Evolutionary conservation across 2,888 invertebrate species (phyloP).

Genomic region (Eugnorisma glareosa): DNA sequence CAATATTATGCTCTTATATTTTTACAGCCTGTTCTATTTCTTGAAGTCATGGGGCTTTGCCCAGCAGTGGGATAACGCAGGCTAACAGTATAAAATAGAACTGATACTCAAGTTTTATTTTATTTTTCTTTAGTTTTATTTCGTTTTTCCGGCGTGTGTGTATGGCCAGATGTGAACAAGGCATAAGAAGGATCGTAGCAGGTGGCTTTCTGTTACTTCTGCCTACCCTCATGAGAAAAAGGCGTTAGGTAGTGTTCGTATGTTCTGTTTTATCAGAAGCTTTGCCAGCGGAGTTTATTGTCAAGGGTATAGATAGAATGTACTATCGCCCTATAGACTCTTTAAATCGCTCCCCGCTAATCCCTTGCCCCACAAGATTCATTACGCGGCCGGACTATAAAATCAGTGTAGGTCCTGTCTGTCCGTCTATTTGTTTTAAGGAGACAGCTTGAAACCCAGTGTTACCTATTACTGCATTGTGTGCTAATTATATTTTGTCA

Average conservation of each 20-base stretch:
- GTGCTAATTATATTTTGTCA: constrained; percentile 70
- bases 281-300: neutral
- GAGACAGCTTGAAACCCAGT: constrained; percentile 56
- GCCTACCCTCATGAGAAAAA: neutral
- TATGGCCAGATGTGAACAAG: neutral
- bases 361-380: constrained; percentile 52
- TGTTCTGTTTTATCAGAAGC: neutral
- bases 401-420: constrained; percentile 68
- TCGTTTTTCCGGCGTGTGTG: neutral
- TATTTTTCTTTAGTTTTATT: neutral
- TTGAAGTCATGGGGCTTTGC: too few species aligned
- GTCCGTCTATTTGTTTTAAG: constrained; percentile 55
- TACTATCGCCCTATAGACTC: too few species aligned
- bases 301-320: too few species aligned
- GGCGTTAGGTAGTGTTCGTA: neutral
- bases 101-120: too few species aligned
- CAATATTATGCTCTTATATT: neutral
- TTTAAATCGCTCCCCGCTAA: constrained; percentile 36
- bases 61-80: too few species aligned
- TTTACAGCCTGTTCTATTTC: neutral
- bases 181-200: neutral
- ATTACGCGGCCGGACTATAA: constrained; percentile 71
- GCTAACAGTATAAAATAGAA: too few species aligned
- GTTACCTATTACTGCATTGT: constrained; percentile 63
- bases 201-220: neutral